Evolutionary conservation across 2,113 vertebrate species (phyloP).

Genomic region (Lamprotornis superbus): DNA sequence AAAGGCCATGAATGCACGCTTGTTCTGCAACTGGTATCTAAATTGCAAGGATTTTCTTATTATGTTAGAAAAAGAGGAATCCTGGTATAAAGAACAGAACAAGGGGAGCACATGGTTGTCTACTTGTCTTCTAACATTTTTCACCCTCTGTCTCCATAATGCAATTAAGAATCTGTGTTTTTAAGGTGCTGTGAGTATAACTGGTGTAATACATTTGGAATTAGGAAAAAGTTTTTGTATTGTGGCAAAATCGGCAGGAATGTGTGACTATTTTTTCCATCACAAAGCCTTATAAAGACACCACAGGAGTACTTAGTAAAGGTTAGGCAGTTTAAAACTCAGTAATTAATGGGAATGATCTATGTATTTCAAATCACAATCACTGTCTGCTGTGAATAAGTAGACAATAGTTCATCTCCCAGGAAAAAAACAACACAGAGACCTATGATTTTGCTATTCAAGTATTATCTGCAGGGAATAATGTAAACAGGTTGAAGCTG

Average conservation of each 20-base stretch:
- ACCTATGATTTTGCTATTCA: background rate
- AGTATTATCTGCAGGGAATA: background rate
- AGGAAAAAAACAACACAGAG: background rate
- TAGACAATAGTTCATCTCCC: background rate
- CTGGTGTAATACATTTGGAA: background rate
- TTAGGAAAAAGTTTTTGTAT: background rate
- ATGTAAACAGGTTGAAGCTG: background rate
- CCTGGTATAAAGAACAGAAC: background rate
- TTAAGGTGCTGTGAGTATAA: background rate
- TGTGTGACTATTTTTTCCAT: background rate
- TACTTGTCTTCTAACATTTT: background rate
- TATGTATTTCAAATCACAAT: background rate
- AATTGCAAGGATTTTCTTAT: background rate
- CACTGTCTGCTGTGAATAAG: background rate
- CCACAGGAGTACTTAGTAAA: background rate
- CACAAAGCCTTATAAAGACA: background rate
- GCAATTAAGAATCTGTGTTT: background rate
- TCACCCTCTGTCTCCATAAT: background rate
- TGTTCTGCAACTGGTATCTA: background rate
- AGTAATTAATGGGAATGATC: background rate
- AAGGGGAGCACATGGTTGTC: background rate
- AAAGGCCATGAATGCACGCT: background rate
- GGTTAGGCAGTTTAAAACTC: background rate
- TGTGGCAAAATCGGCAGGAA: background rate
- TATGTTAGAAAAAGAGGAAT: background rate